Base-by-base conservation (phyloP, 2,888 invertebrate genomes). In the Steinernema hermaphroditum region DNA sequence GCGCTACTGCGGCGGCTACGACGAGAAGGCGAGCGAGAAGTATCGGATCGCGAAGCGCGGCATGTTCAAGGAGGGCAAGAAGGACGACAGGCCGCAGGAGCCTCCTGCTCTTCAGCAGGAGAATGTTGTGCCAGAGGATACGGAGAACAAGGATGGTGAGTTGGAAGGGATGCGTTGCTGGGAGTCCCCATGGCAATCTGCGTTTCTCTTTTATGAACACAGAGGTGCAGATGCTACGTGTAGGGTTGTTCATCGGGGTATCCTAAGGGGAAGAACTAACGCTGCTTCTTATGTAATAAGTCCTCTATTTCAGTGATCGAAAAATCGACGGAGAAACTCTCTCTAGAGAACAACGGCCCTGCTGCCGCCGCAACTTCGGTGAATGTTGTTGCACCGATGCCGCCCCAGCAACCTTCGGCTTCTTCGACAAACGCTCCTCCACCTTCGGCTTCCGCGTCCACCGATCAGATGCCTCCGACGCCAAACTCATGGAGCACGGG, bases 331-430 rank as follows among this genome's bases (percentile, higher is more conserved):
- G 46, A 46, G 46, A 46, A 46, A 16, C 22, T 4, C 24, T 4
- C 54, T 12, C 6, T 12, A 27, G 54, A 54, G 54, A 54, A 54
- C 54, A 54, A 27, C 54, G 54, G 54, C 54, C 54, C 54, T 54
- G 54, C 27, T 54, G 54, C 54, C 22, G 54, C 6, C 54, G 54
- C 54, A 27, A 54, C 54, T 4, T 54, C 54, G 6, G 54, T 54
- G 54, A 54, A 54, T 54, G 54, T 54, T 8, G 54, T 54, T 54
- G 54, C 54, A 6, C 54, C 54, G 24, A 54, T 54, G 54, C 54
- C 19, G 27, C 54, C 54, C 6, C 54, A 9, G 6, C 24, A 2
- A 2, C 6, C 54, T 12, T 27, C 22, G 19, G 16, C 54, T 22
- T 6, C 46, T 22, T 6, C 46, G 6, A 2, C 27, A 22, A 54